Percentiles rank a stretch among this genome's conserved stretches.
These are phyloP conservation scores for Chelonia mydas DNA, from an alignment of 2,797 vertebrate species.

Conservation along the genomic window DNA sequence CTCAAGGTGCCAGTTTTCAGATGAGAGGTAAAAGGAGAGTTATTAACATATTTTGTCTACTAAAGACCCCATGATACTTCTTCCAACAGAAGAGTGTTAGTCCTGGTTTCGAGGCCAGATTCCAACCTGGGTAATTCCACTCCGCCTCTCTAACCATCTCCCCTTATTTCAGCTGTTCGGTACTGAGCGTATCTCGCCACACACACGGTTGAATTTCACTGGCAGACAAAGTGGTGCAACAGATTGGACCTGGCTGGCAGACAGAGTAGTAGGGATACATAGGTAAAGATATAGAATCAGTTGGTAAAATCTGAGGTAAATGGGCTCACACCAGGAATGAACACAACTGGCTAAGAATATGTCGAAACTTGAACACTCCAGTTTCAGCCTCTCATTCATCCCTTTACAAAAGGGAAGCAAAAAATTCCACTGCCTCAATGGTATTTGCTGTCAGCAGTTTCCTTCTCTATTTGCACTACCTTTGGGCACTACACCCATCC, in stretches of 20 bases:
- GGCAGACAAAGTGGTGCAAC: neutral
- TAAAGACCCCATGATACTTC: neutral
- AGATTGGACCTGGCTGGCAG: fast-evolving
- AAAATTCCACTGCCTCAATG: slow-evolving; percentile 31
- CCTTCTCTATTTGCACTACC: slow-evolving; percentile 1
- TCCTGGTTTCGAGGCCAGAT: fast-evolving
- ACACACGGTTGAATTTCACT: neutral
- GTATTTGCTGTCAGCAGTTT: slow-evolving; percentile 39
- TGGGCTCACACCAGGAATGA: neutral
- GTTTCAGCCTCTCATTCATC: slow-evolving; percentile 46
- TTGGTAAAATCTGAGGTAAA: neutral
- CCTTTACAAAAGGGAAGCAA: slow-evolving; percentile 28
- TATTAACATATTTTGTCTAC: neutral
- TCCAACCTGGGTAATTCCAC: fast-evolving
- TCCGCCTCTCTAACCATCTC: neutral
- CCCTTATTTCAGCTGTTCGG: neutral
- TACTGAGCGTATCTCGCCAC: neutral
- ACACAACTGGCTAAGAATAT: slow-evolving; percentile 20
- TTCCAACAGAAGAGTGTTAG: neutral
- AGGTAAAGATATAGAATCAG: neutral
- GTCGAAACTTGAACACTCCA: slow-evolving; percentile 43
- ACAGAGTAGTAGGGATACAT: neutral
- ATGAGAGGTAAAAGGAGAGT: neutral
- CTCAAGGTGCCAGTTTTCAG: fast-evolving
- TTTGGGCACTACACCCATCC: neutral